Evolutionary conservation across 2,797 vertebrate genomes (phyloP).

Genomic region (Labeo calbasu): DNA sequence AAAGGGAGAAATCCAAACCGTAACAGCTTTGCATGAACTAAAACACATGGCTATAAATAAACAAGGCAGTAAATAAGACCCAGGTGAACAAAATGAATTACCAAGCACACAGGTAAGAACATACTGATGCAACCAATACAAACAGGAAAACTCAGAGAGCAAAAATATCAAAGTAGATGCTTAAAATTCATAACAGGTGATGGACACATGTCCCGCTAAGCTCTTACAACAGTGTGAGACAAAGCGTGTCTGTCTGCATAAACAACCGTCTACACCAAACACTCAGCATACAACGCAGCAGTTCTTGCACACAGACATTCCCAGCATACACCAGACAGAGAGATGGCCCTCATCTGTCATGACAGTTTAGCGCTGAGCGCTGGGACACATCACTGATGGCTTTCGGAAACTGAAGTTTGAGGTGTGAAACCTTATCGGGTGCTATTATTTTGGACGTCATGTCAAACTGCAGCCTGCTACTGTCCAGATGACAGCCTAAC

Average conservation of each 20-base stretch:
- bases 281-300: background rate
- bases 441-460: slow-evolving; percentile 55
- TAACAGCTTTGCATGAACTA: background rate
- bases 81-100: background rate
- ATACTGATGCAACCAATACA: background rate
- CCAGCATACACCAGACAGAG: slow-evolving; percentile 10
- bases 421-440: slow-evolving; percentile 53
- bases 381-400: slow-evolving; percentile 36
- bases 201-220: background rate
- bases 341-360: slow-evolving; percentile 6
- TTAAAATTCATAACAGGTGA: background rate
- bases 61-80: background rate
- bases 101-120: background rate
- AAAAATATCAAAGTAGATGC: background rate
- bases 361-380: background rate
- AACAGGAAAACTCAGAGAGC: background rate
- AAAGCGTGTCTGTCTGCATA: background rate
- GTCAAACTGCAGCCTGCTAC: slow-evolving; percentile 53
- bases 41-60: background rate
- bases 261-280: background rate
- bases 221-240: background rate
- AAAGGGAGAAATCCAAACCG: background rate
- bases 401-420: slow-evolving; percentile 41
- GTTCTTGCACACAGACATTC: background rate
- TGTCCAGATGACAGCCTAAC: slow-evolving; percentile 57